Conservation (phyloP, 2,888 invertebrate genomes). For the Silvanus unidentatus region DNA sequence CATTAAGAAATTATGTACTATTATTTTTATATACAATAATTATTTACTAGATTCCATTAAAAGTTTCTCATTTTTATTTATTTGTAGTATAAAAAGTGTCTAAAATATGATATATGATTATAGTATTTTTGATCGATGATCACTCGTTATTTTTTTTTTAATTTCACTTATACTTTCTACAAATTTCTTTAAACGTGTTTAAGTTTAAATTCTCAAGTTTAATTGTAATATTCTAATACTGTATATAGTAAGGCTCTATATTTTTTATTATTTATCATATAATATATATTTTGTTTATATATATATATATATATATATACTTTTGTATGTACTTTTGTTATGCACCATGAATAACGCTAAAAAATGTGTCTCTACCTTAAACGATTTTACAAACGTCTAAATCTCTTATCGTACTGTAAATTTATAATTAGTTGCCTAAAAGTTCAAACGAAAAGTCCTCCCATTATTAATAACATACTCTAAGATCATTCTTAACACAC, state of each 20-base stretch:
- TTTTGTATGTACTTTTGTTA: not conserved
- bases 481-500: no score
- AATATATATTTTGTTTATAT: constrained; percentile 10
- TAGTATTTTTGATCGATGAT: constrained; percentile 27
- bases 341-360: constrained; percentile 4
- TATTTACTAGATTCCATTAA: no score
- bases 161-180: not conserved
- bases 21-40: not conserved
- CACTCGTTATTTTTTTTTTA: constrained; percentile 7
- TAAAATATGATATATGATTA: constrained; percentile 30
- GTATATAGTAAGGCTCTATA: constrained; percentile 40
- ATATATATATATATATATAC: constrained; percentile 4
- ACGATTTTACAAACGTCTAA: no score
- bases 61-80: not conserved
- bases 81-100: constrained; percentile 10
- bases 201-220: constrained; percentile 8
- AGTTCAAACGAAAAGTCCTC: no score
- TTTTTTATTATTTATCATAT: constrained; percentile 16
- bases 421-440: no score
- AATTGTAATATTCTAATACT: constrained; percentile 34
- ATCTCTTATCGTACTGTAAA: no score
- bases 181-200: constrained; percentile 3
- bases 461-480: no score
- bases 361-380: no score
- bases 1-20: constrained; percentile 1